Evolutionary conservation across 2,113 vertebrate genomes (phyloP), one percentile per base, ranked within the genome.

Genomic region (Gymnogyps californianus): DNA sequence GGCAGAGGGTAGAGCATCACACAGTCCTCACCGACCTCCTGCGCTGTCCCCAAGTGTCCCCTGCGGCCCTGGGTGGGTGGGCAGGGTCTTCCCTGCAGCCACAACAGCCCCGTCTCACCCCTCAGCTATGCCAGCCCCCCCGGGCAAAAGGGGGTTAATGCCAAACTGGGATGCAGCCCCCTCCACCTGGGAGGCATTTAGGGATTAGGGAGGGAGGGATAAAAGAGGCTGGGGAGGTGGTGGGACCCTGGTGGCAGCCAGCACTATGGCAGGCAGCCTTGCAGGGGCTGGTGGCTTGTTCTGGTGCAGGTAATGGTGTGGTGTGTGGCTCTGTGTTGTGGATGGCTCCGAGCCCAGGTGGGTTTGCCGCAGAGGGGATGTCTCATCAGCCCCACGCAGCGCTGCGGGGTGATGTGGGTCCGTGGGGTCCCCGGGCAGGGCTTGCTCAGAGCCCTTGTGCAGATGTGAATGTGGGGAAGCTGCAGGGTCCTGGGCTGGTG

Each of bases 1-100:
- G 44, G 29, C 36, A 13, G 47, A 46, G 25, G 26, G 58, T 28
- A 11, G 57, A 69, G 61, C 83, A 44, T 12, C 65, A 2, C 55
- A 1, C 0, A 2, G n/a, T 46, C 12, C 38, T 46, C 69, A 24
- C 9, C 3, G 2, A 2, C 3, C 9, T 38, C 80, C 76, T 55
- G 26, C 1, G 13, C 55, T 52, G 57, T 66, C 16, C 76, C 67
- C 29, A 3, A 21, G 13, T 46, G 82, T 42, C 46, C 54, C 42
- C 17, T 0, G 1, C 7, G 20, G 47, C 57, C 25, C 21, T 13
- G 47, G 26, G 21, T 4, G 16, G 8, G 16, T 22, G 25, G 18
- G 12, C 28, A 40, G 38, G 71, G 44, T 26, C 32, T 46, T 31
- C 51, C 16, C 55, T 21, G 4, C 25, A 55, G 31, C 47, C 69